Evolutionary conservation across 1,140 invertebrate genomes (phyloP).

Genomic region (Drosophila ogumai): DNA sequence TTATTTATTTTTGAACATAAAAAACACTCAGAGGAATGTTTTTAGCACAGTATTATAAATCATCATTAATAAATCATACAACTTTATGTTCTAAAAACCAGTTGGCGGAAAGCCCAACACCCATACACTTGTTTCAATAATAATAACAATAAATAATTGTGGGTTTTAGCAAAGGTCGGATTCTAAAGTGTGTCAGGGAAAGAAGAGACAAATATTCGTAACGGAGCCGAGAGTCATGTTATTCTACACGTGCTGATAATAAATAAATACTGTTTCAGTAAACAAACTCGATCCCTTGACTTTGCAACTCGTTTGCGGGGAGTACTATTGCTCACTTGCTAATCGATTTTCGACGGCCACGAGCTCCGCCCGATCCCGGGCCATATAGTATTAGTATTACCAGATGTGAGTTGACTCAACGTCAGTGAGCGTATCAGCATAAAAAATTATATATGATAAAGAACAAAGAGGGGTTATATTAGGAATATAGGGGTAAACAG

Average conservation of each 20-base stretch:
- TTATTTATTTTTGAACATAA: background rate
- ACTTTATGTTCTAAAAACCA: background rate
- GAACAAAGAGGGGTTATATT: background rate
- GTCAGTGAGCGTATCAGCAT: constrained; percentile 1
- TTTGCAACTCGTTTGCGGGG: constrained; percentile 28
- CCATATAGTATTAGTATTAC: constrained; percentile 16
- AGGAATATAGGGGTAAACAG: background rate
- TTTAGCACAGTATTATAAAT: background rate
- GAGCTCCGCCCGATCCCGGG: background rate
- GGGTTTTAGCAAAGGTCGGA: constrained; percentile 12
- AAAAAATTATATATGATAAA: background rate
- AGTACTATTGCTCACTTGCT: constrained; percentile 7
- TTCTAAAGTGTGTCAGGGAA: constrained; percentile 17
- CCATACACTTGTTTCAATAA: constrained; percentile 8
- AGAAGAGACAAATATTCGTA: constrained; percentile 6
- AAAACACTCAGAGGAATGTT: background rate
- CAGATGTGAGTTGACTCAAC: constrained; percentile 20
- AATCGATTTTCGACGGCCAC: constrained; percentile 18
- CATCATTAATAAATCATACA: background rate
- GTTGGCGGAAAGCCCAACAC: background rate
- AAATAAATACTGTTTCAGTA: constrained; percentile 20
- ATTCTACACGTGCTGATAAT: constrained; percentile 25
- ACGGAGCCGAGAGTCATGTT: background rate
- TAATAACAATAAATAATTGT: constrained; percentile 1
- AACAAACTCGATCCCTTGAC: constrained; percentile 17